Evolutionary conservation across 2,113 vertebrate species (phyloP).

Genomic region (Cyanoramphus novaezelandiae): DNA sequence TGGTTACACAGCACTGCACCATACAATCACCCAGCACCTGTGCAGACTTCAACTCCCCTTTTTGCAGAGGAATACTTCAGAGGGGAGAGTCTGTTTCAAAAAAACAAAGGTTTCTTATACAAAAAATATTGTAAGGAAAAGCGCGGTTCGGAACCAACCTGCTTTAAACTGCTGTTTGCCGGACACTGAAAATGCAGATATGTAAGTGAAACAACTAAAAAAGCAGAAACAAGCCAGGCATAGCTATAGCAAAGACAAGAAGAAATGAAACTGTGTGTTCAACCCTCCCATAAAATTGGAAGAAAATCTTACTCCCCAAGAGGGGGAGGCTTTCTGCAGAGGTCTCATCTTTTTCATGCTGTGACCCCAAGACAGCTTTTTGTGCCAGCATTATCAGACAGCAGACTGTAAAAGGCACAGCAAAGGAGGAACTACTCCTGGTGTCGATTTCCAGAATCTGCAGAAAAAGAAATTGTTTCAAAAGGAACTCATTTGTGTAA

Average conservation of each 20-base stretch:
- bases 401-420: not conserved
- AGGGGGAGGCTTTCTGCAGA: not conserved
- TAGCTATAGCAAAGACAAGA: not conserved
- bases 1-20: not conserved
- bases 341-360: not conserved
- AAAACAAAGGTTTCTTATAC: not conserved
- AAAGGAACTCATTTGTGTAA: conserved; percentile 46
- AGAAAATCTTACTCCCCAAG: not conserved
- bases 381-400: not conserved
- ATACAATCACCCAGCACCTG: not conserved
- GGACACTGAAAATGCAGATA: not conserved
- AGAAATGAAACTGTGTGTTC: not conserved
- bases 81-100: not conserved
- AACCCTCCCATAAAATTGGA: not conserved
- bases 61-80: not conserved
- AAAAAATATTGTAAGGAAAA: not conserved
- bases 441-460: conserved; percentile 37
- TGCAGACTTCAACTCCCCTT: not conserved
- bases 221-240: not conserved
- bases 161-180: not conserved
- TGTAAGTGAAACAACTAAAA: not conserved
- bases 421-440: not conserved
- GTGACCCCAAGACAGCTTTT: not conserved
- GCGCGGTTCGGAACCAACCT: not conserved
- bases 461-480: conserved; percentile 36